Base-by-base conservation (phyloP, 2,888 invertebrate genomes). In the Mythimna pallens region DNA sequence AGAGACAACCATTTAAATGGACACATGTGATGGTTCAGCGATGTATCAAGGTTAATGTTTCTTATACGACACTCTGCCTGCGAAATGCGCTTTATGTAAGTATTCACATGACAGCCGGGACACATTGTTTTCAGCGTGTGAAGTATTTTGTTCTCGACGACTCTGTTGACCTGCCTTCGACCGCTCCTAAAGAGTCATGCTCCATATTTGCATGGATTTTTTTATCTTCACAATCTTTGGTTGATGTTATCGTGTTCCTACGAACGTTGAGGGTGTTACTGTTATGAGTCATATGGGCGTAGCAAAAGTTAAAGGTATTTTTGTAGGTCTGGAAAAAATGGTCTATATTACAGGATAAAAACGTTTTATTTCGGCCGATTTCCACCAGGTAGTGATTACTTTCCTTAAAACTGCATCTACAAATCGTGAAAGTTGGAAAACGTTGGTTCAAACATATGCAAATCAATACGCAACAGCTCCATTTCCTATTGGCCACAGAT, bases 61-160 rank as follows among this genome's bases (percentile, higher is more conserved):
- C n/a, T 17, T 40, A 34, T 22, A 36, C 14, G 20, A 43, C 25
- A 74, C 25, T 57, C 22, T 58, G 57, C 9, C 55, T 66, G 66
- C 10, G 25, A 76, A 76, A 63, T 76, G 65, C 54, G 43, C 30
- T 17, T 75, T 20, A 43, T 57, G 25, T 62, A 47, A 77, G 62
- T 76, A 66, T 77, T 77, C 77, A 66, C 81, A 77, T 81, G 61
- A 47, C 62, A 25, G 36, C 10, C 62, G 52, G 10, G 61, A 57
- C 62, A 81, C 36, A 81, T 57, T 81, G 62, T 76, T 52, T 54
- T 40, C 40, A 22, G 34, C 71, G 78, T 79, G 83, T 52, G 79
- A 82, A 82, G 34, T 40, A 54, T 36, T 62, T 47, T 55, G 6
- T 55, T 64, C 54, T 63, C 66, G 25, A 7, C 25, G 58, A 12